Conservation (phyloP, 2,113 vertebrate genomes). For the Gracilinanus agilis region DNA sequence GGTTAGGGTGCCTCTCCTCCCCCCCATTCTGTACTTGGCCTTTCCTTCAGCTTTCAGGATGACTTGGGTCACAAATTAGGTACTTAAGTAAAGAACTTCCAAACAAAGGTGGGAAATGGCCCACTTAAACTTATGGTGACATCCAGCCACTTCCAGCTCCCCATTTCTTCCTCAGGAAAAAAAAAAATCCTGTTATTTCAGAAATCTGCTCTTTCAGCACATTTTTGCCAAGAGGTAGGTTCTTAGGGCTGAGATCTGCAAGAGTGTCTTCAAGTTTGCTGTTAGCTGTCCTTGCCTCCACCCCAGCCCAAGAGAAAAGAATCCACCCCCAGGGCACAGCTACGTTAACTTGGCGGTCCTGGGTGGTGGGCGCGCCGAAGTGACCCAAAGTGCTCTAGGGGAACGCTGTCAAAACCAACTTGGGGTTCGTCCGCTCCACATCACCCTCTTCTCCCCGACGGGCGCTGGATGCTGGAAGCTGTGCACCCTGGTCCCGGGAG, state of each 20-base stretch:
- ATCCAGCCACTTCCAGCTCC: neutral
- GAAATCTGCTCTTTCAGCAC: constrained; percentile 1
- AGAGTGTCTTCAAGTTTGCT: neutral
- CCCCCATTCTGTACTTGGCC: neutral
- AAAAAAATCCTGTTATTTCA: neutral
- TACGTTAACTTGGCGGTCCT: neutral
- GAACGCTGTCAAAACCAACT: neutral
- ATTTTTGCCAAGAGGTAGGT: neutral
- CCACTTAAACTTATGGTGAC: neutral
- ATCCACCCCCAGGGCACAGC: neutral
- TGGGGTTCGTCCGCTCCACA: neutral
- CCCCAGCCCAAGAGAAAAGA: neutral
- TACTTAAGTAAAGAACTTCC: neutral
- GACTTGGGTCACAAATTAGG: neutral
- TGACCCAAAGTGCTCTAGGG: neutral
- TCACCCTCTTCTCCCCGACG: too few species aligned
- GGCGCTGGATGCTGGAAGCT: too few species aligned
- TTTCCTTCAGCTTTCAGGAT: neutral
- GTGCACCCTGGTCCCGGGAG: neutral
- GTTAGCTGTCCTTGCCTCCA: neutral
- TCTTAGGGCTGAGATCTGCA: neutral
- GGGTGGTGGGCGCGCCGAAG: too few species aligned
- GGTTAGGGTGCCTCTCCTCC: too few species aligned
- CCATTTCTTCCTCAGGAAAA: neutral
- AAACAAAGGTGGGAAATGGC: neutral